Percentiles rank a stretch among this genome's conserved stretches.
phyloP scores from a whole-genome alignment of 2,113 vertebrate species.

The Ptilonorhynchus violaceus region DNA sequence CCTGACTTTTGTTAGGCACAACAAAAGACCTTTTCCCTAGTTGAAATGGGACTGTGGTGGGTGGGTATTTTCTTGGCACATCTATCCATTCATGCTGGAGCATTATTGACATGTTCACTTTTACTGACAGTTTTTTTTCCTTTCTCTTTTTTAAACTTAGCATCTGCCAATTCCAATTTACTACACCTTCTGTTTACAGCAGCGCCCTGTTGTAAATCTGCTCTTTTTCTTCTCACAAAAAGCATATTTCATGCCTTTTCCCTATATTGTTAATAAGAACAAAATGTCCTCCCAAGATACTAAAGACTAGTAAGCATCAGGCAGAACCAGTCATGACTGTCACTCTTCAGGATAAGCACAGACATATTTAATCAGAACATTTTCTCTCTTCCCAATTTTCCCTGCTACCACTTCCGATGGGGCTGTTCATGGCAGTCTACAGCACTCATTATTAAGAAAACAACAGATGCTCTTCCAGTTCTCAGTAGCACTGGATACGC shows the following conservation, averaged over 20 bases:
- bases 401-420: background rate
- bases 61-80: background rate
- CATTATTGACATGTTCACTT: background rate
- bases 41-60: background rate
- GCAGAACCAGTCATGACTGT: background rate
- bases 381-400: background rate
- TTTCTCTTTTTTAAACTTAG: background rate
- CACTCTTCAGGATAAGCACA: background rate
- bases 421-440: background rate
- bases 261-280: background rate
- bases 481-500: rapidly evolving
- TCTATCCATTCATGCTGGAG: background rate
- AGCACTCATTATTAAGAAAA: background rate
- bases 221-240: background rate
- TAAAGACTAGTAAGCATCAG: background rate
- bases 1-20: background rate
- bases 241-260: background rate
- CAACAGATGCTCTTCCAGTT: background rate
- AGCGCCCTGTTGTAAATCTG: background rate
- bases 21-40: background rate
- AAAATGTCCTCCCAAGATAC: background rate
- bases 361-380: background rate
- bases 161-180: background rate
- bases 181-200: background rate
- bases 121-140: background rate